A percentile compares a stretch with the other conserved stretches of the same genome.
These are phyloP conservation scores for Acleris holmiana DNA, from an alignment of 2,888 invertebrate genomes.

Conservation along the genomic window DNA sequence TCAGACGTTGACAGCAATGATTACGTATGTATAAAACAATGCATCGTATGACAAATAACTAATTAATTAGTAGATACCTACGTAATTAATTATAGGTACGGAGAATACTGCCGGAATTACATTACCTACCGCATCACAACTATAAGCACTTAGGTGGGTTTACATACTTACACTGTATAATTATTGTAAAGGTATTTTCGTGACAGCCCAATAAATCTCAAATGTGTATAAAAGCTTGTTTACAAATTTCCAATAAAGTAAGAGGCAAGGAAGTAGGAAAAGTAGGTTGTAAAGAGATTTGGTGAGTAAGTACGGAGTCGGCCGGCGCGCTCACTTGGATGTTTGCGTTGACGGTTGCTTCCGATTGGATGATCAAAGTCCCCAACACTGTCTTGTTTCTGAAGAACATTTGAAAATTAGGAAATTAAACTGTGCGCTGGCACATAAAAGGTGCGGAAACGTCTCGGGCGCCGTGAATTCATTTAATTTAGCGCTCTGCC, in stretches of 20 bases:
- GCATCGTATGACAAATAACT: no score
- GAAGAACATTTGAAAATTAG: conserved; percentile 76
- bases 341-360: conserved; percentile 69
- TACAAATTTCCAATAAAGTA: conserved; percentile 73
- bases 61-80: no score
- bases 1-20: no score
- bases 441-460: conserved; percentile 73
- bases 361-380: conserved; percentile 80
- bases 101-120: background rate
- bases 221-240: conserved; percentile 59
- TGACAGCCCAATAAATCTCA: conserved; percentile 29
- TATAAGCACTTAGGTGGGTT: no score
- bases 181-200: conserved; percentile 40
- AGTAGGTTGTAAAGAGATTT: conserved; percentile 31
- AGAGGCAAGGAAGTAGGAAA: conserved; percentile 46
- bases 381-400: conserved; percentile 66
- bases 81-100: no score
- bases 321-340: conserved; percentile 54
- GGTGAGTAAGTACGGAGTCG: conserved; percentile 20
- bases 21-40: no score
- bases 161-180: no score
- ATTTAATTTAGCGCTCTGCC: conserved; percentile 46
- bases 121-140: background rate
- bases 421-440: conserved; percentile 75
- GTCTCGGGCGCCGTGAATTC: conserved; percentile 46